A percentile compares a stretch with the other conserved stretches of the same genome.
phyloP scores from a whole-genome alignment of 2,797 vertebrate species.

The Chanos chanos region DNA sequence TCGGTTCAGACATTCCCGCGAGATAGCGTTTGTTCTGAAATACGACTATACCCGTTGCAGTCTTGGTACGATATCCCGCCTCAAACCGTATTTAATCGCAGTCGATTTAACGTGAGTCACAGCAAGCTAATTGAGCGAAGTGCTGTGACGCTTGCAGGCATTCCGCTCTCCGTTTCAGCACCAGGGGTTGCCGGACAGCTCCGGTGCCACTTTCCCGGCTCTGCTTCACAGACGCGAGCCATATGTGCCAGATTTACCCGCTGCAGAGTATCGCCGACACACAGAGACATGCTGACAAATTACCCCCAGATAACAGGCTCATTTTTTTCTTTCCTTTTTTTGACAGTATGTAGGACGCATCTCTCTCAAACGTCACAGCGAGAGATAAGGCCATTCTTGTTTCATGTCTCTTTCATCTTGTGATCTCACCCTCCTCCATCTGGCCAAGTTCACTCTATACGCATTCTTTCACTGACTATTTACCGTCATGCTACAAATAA shows the following conservation, averaged over 20 bases:
- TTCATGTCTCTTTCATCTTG: too few relatives aligned
- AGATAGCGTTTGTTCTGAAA: not conserved
- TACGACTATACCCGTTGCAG: not conserved
- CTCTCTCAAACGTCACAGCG: not conserved
- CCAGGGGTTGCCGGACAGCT: slow-evolving; percentile 35
- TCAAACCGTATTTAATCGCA: slow-evolving; percentile 10
- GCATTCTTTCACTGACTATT: too few relatives aligned
- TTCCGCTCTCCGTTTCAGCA: slow-evolving; percentile 36
- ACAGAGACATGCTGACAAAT: not conserved
- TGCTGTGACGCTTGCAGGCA: not conserved
- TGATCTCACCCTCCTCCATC: too few relatives aligned
- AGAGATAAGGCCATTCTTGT: not conserved
- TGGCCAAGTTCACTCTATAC: too few relatives aligned
- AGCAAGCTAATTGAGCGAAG: slow-evolving; percentile 21
- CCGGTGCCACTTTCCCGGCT: not conserved
- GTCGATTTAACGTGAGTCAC: slow-evolving; percentile 20
- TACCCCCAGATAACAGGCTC: not conserved
- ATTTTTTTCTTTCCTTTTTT: too few relatives aligned
- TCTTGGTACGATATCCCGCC: not conserved
- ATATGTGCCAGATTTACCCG: too few relatives aligned
- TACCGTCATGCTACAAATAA: too few relatives aligned
- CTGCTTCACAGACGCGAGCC: not conserved
- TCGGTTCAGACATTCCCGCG: slow-evolving; percentile 23
- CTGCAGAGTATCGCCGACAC: not conserved
- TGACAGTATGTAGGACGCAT: not conserved